Conservation (phyloP, 2,113 vertebrate species). For the Phylloscopus trochiloides region DNA sequence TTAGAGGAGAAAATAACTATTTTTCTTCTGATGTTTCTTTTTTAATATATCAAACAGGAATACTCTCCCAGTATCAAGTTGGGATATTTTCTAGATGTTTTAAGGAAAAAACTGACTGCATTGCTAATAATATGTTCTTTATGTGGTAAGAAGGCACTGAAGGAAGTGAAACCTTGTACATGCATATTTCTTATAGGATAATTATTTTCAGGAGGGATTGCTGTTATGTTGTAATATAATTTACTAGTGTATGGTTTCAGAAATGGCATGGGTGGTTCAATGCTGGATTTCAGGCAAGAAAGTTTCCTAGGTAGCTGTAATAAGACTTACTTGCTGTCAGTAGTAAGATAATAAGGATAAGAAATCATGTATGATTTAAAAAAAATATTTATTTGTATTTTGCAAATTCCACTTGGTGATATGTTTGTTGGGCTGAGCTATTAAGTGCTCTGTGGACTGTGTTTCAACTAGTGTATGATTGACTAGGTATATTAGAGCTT, state of each 20-base stretch:
- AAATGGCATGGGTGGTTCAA: background rate
- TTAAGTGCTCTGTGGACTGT: background rate
- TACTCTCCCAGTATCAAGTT: background rate
- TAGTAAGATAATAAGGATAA: background rate
- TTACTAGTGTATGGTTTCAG: background rate
- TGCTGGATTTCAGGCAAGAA: background rate
- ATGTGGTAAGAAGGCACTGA: background rate
- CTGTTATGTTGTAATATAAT: background rate
- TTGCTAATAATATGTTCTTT: background rate
- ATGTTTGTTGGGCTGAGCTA: background rate
- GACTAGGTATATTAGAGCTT: background rate
- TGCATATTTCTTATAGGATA: background rate
- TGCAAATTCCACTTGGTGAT: background rate
- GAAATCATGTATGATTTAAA: background rate
- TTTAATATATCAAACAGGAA: background rate
- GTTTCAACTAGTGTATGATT: background rate
- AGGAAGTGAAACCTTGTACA: background rate
- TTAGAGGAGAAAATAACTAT: background rate
- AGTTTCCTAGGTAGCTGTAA: background rate
- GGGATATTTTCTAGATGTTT: background rate
- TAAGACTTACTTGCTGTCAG: background rate
- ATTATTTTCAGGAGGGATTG: background rate
- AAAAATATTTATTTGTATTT: background rate
- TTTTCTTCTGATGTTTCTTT: background rate
- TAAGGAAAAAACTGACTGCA: background rate